Percentiles rank a stretch among this genome's conserved stretches.
Evolutionary conservation across 2,888 invertebrate species (phyloP).

Genomic region (Caenorhabditis zanzibari): DNA sequence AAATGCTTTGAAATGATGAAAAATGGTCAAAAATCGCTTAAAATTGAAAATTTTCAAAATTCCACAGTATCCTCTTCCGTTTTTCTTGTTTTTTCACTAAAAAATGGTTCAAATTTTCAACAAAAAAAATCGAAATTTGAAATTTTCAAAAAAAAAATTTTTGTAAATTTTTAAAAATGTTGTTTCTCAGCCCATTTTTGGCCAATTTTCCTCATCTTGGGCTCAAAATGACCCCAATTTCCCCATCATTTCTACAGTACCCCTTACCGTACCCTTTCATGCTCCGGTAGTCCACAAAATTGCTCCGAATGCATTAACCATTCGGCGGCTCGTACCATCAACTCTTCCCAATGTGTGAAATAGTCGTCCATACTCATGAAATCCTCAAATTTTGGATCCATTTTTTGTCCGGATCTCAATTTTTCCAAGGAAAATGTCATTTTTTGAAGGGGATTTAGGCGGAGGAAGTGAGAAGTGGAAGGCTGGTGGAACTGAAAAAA

Average conservation of each 20-base stretch:
- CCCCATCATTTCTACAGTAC: no score
- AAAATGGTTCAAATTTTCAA: neutral
- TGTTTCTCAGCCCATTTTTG: no score
- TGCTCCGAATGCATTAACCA: constrained; percentile 53
- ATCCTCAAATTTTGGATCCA: constrained; percentile 13
- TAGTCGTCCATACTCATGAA: constrained; percentile 33
- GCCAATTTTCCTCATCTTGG: no score
- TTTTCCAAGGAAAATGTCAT: constrained; percentile 11
- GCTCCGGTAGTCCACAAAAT: constrained; percentile 35
- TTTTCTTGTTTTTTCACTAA: neutral
- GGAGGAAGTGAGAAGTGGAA: neutral
- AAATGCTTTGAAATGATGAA: neutral
- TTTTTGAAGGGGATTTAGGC: constrained; percentile 38
- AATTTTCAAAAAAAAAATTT: neutral
- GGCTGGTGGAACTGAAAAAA: constrained; percentile 41
- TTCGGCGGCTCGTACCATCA: constrained; percentile 37
- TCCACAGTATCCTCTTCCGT: no score
- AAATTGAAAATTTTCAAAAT: no score
- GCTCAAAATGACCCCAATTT: neutral
- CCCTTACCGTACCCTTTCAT: constrained; percentile 31
- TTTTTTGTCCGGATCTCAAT: constrained; percentile 14
- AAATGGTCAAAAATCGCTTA: no score
- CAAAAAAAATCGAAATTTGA: neutral
- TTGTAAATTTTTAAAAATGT: no score
- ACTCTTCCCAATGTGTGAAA: constrained; percentile 32